Base-by-base conservation (phyloP, 2,797 vertebrate species). In the Syngnathus rostellatus region DNA sequence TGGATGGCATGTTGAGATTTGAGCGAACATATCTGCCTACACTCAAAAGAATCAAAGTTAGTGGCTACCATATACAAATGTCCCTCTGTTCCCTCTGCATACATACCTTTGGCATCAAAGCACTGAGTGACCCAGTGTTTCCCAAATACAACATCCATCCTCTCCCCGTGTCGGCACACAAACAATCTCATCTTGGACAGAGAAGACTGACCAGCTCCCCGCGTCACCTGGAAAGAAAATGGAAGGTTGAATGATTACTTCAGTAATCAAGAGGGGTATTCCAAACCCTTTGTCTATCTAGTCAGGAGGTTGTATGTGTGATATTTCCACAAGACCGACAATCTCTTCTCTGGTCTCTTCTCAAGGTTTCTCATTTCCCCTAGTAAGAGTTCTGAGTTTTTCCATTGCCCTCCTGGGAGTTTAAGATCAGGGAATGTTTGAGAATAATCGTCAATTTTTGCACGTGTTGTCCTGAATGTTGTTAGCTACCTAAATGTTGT, bases 111-210 rank as follows among this genome's bases (percentile, higher is more conserved):
- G 86, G 93, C 88, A 88, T 99, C 97, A 46, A 99, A 99, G 82
- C 97, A 99, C 83, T 98, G 97, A 8, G 94, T 92, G 17, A 97
- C 80, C 97, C 97, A 99, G 83, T 98, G 94, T 87, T 98, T 98
- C 64, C 97, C 97, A 74, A 99, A 99, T 21, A 99, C 97, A 0
- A 99, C 97, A 0, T 99, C 97, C 96, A 99, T 97, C 87, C 97
- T 93, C 78, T 99, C 97, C 0, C 97, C 97, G 0, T 99, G 97
- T 63, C 97, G 94, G 85, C 96, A 98, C 59, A 99, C 97, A 54
- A 98, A 99, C 72, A 99, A 88, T 66, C 93, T 94, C 81, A 94
- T 93, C 81, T 93, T 98, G 64, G 92, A 93, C 37, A 91, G 76
- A 8, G 92, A 92, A 0, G 92, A 79, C 68, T 94, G 92, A 80